Percentiles rank a stretch among this genome's conserved stretches.
Conservation (phyloP, 2,113 vertebrate species). For the Electrona antarctica region DNA sequence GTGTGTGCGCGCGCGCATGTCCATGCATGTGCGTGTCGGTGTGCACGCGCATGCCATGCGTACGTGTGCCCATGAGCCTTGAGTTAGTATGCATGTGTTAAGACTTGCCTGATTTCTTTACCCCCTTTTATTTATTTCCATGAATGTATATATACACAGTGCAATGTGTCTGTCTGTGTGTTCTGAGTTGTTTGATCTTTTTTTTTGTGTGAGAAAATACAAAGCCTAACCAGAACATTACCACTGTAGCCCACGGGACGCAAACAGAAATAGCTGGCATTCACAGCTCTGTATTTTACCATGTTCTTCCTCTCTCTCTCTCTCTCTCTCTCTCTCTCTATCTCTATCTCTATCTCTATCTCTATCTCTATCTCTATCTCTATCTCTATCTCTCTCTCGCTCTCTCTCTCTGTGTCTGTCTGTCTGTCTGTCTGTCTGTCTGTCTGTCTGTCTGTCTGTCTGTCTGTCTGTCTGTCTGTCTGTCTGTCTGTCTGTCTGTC, state of each 20-base stretch:
- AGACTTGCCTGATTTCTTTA: too few species aligned
- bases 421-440: conserved; percentile 7
- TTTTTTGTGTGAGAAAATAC: conserved; percentile 50
- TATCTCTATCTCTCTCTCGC: conserved; percentile 1
- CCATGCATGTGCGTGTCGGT: background rate
- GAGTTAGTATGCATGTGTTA: too few species aligned
- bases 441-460: background rate
- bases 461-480: conserved; percentile 13
- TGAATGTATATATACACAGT: too few species aligned
- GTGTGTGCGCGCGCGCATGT: background rate
- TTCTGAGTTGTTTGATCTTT: conserved; percentile 59
- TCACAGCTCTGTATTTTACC: conserved; percentile 50
- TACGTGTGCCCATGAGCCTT: background rate
- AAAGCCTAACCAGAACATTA: conserved; percentile 43
- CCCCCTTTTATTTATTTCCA: too few species aligned
- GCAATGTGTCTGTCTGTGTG: background rate
- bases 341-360: background rate
- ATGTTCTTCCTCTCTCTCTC: conserved; percentile 25
- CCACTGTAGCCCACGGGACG: conserved; percentile 64
- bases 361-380: background rate
- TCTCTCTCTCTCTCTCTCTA: conserved; percentile 1
- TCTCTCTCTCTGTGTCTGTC: conserved; percentile 38
- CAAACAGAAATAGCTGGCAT: conserved; percentile 71
- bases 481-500: conserved; percentile 41
- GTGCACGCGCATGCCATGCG: background rate